Evolutionary conservation across 37 sponge, comb jelly and placozoan species (phyloP).

Genomic region (Aphrocallistes beatrix): DNA sequence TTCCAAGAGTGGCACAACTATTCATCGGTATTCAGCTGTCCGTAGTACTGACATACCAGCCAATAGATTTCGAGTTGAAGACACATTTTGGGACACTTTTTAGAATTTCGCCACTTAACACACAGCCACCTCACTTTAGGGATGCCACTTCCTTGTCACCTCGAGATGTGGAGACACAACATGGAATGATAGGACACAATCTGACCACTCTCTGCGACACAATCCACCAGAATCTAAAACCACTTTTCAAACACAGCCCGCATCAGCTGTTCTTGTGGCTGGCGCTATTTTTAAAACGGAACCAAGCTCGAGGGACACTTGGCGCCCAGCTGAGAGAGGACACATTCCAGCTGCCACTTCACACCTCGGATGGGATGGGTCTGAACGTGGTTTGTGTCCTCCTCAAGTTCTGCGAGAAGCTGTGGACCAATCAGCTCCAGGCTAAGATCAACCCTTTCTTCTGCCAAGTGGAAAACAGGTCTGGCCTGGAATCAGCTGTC

Average conservation of each 20-base stretch:
- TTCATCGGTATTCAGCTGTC: not conserved
- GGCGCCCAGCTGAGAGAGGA: not conserved
- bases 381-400: not conserved
- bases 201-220: not conserved
- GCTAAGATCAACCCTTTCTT: not conserved
- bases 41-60: not conserved
- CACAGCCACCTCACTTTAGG: not conserved
- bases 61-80: not conserved
- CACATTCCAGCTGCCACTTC: slow-evolving; percentile 3
- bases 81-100: not conserved
- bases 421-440: not conserved
- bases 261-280: not conserved
- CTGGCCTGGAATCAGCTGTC: not conserved
- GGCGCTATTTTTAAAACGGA: not conserved
- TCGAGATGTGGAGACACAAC: not conserved
- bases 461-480: not conserved
- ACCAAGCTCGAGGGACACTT: not conserved
- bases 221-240: not conserved
- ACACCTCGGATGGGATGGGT: not conserved
- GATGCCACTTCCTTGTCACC: not conserved
- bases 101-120: not conserved
- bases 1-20: not conserved
- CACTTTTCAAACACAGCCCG: not conserved
- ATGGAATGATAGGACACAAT: not conserved
- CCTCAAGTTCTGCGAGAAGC: not conserved